phyloP scores from a whole-genome alignment of 2,113 vertebrate species.

The Pagrus major region DNA sequence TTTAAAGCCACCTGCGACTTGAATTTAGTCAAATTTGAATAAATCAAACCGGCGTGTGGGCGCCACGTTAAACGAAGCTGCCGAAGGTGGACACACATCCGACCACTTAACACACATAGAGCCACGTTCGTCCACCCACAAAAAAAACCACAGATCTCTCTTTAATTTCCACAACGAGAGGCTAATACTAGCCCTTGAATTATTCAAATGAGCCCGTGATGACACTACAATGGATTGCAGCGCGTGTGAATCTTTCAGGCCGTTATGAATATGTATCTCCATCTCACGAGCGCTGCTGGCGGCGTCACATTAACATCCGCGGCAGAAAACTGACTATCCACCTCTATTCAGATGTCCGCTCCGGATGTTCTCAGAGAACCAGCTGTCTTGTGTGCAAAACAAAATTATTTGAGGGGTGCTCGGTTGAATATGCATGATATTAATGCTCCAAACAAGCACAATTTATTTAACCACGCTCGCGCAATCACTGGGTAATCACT shows the following conservation, averaged over 20 bases:
- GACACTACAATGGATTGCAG: slow-evolving; percentile 14
- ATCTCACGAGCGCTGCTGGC: neutral
- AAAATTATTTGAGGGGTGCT: slow-evolving; percentile 14
- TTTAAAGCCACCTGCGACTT: neutral
- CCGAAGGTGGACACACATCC: neutral
- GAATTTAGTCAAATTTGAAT: accelerated
- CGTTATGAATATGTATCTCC: slow-evolving; percentile 40
- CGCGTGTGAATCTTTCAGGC: slow-evolving; percentile 24
- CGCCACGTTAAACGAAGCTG: neutral
- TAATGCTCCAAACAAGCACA: slow-evolving; percentile 31
- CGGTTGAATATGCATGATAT: slow-evolving; percentile 36
- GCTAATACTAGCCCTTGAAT: slow-evolving; percentile 48
- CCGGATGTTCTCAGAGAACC: neutral
- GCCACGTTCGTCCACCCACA: neutral
- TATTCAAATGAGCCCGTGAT: slow-evolving; percentile 52
- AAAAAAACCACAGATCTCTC: slow-evolving; percentile 35
- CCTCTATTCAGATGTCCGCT: slow-evolving; percentile 9
- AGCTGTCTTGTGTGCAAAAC: slow-evolving; percentile 2
- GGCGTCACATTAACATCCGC: slow-evolving; percentile 27
- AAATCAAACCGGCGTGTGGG: neutral
- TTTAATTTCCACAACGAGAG: slow-evolving; percentile 41
- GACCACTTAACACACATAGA: neutral
- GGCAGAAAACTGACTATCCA: slow-evolving; percentile 32
- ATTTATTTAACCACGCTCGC: slow-evolving; percentile 16
- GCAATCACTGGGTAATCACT: slow-evolving; percentile 47